A percentile compares a stretch with the other conserved stretches of the same genome.
phyloP scores from a whole-genome alignment of 1,140 invertebrate species.

The Nautilus pompilius region DNA sequence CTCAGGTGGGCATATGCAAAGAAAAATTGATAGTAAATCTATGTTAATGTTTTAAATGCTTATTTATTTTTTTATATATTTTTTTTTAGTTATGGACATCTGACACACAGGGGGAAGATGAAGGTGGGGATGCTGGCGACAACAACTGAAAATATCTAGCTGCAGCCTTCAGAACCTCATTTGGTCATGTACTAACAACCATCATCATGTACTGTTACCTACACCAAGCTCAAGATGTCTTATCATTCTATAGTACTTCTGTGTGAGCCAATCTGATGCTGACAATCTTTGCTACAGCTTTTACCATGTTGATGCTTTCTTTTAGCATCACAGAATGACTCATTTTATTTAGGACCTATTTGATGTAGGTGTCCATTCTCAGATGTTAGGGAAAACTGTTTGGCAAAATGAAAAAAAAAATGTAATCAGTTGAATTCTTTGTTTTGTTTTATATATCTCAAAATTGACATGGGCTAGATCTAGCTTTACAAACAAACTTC shows the following conservation, averaged over 20 bases:
- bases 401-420: not conserved
- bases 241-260: slow-evolving; percentile 2
- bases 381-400: not conserved
- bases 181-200: slow-evolving; percentile 7
- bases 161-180: slow-evolving; percentile 6
- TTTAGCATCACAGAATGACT: not conserved
- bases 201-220: slow-evolving; percentile 4
- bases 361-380: not conserved
- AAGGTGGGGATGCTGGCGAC: slow-evolving; percentile 15
- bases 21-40: not conserved
- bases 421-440: not conserved
- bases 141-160: slow-evolving; percentile 7
- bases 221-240: slow-evolving; percentile 5
- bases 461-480: too few species aligned
- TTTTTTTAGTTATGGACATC: slow-evolving; percentile 81
- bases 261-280: slow-evolving; percentile 4
- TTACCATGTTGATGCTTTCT: not conserved
- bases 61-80: slow-evolving; percentile 11
- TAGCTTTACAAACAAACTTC: too few species aligned
- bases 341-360: slow-evolving; percentile 3
- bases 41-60: not conserved
- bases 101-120: slow-evolving; percentile 77
- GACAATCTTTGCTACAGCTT: slow-evolving; percentile 4
- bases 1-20: too few species aligned
- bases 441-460: not conserved